Evolutionary conservation across 2,113 vertebrate species (phyloP), one percentile per base, ranked within the genome.

Genomic region (Ptilonorhynchus violaceus): DNA sequence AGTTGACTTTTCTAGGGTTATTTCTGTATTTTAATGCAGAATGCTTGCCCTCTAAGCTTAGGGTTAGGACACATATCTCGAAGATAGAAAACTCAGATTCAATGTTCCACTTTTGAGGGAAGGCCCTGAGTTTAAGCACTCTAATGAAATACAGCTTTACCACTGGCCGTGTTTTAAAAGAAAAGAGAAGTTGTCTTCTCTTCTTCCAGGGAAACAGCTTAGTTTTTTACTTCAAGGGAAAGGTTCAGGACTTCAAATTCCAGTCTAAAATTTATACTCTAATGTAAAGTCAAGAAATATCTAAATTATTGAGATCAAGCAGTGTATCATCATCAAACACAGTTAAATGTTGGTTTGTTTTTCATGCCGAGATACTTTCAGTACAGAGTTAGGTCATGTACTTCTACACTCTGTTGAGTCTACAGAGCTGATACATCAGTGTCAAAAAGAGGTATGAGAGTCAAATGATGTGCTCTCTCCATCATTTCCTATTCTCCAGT

Each of bases 311-410:
- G 28, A 70, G 11, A 62, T 49, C 53, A 80, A 80, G 7, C 11
- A 31, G 24, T 66, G 11, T 53, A 17, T 50, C 0, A 0, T 52
- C 39, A 56, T 41, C 39, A 72, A 85, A 79, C 1, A 1, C 5
- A 78, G 4, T 1, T 74, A 85, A 81, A 19, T 6, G 6, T 63
- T 78, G 23, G 11, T 12, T 67, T 81, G 23, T 49, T 85, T 85
- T 92, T 64, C 0, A 0, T 60, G 15, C 27, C 64, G 37, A 67
- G 28, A 21, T 33, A 44, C 11, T 83, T 94, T 68, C 44, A 85
- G 18, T 75, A n/a, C 12, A 44, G 58, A 73, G 16, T 9, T 56
- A 63, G 15, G 46, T 58, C 24, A 49, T 39, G 20, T 52, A 37
- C n/a, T 83, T 88, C 22, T 5, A 13, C 64, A 73, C 12, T 60